Conservation (phyloP, 2,113 vertebrate genomes). For the Lates calcarifer region DNA sequence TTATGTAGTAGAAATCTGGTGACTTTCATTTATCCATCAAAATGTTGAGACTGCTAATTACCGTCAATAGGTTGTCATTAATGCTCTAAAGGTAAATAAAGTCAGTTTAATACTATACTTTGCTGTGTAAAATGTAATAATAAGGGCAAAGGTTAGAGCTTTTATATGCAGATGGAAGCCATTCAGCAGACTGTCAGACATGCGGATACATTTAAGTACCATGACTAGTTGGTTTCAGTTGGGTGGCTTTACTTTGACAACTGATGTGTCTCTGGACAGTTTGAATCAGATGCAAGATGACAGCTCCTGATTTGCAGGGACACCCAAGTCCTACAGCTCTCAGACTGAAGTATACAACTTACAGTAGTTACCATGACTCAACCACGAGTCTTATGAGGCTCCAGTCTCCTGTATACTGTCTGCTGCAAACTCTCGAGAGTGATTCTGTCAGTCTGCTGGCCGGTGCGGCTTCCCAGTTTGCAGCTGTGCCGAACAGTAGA, state of each 20-base stretch:
- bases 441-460: conserved; percentile 53
- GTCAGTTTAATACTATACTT: background rate
- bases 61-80: background rate
- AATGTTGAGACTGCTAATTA: background rate
- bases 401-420: conserved; percentile 51
- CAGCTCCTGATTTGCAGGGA: conserved; percentile 36
- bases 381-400: conserved; percentile 47
- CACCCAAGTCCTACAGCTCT: background rate
- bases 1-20: background rate
- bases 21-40: background rate
- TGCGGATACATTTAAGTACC: background rate
- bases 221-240: background rate
- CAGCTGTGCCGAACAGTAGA: conserved; percentile 57
- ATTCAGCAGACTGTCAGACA: background rate
- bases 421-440: conserved; percentile 62
- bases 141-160: background rate
- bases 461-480: conserved; percentile 35
- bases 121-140: background rate
- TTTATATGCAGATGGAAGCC: background rate
- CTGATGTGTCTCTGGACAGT: background rate
- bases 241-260: background rate
- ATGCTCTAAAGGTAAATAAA: background rate
- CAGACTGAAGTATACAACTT: conserved; percentile 30
- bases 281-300: conserved; percentile 10
- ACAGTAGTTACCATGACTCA: conserved; percentile 46